These are phyloP conservation scores for Gavialis gangeticus DNA, from an alignment of 2,113 vertebrate genomes.

Conservation along the genomic window DNA sequence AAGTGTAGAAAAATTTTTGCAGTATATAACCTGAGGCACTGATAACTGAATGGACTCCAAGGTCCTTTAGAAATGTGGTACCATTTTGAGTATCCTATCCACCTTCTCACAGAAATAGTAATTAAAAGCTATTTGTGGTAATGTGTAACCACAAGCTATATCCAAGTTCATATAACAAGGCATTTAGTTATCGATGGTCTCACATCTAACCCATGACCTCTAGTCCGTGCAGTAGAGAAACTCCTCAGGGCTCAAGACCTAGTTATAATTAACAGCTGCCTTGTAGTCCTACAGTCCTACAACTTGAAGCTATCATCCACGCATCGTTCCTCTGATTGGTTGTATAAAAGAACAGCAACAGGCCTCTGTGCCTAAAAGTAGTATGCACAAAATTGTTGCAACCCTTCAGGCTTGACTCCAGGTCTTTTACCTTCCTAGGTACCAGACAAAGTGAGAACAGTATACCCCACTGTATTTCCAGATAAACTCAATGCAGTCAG, in stretches of 20 bases:
- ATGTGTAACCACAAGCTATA: background rate
- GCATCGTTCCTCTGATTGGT: background rate
- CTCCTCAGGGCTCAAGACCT: background rate
- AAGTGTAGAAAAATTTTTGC: background rate
- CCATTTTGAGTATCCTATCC: background rate
- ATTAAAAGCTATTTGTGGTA: background rate
- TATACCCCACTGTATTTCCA: too few species aligned
- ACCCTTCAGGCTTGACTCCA: too few species aligned
- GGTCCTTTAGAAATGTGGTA: background rate
- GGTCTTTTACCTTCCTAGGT: too few species aligned
- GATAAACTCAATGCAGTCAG: too few species aligned
- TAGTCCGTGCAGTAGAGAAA: background rate
- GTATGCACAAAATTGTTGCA: too few species aligned
- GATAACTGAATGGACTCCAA: background rate
- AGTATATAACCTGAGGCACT: background rate
- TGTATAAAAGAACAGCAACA: background rate
- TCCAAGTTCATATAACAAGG: background rate
- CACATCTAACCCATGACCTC: background rate
- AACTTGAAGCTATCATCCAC: background rate
- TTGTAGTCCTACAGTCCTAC: background rate
- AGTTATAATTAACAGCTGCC: background rate
- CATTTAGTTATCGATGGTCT: background rate
- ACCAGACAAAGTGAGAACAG: too few species aligned
- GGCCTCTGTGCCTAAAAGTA: too few species aligned
- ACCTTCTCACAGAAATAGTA: background rate